These are phyloP conservation scores for Sceloporus tristichus DNA, from an alignment of 2,113 vertebrate genomes.

Conservation along the genomic window DNA sequence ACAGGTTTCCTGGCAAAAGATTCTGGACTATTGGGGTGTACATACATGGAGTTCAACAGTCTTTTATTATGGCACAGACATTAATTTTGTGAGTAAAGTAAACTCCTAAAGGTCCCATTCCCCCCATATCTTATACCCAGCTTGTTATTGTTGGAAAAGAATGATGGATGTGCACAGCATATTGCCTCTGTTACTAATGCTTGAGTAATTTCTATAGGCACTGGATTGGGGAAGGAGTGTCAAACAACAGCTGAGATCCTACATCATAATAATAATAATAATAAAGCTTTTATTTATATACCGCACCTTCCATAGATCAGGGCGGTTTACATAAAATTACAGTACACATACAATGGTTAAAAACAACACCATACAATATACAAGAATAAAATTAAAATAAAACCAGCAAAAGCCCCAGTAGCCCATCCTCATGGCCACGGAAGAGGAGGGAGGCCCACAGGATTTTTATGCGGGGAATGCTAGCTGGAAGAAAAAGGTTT, in stretches of 20 bases:
- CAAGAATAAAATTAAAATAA: too few relatives aligned
- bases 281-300: too few relatives aligned
- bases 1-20: slow-evolving; percentile 57
- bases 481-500: too few relatives aligned
- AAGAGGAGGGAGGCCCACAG: too few relatives aligned
- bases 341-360: too few relatives aligned
- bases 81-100: slow-evolving; percentile 49
- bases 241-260: not conserved
- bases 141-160: slow-evolving; percentile 24
- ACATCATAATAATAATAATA: too few relatives aligned
- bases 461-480: too few relatives aligned
- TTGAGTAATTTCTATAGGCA: not conserved
- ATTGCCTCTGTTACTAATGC: slow-evolving; percentile 29
- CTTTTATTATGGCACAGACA: slow-evolving; percentile 56
- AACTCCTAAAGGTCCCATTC: slow-evolving; percentile 45
- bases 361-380: too few relatives aligned
- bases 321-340: too few relatives aligned
- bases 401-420: too few relatives aligned
- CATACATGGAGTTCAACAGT: slow-evolving; percentile 58
- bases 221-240: not conserved
- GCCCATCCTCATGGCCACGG: too few relatives aligned
- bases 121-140: slow-evolving; percentile 54
- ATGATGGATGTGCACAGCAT: slow-evolving; percentile 27
- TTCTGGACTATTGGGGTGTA: slow-evolving; percentile 50
- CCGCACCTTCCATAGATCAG: too few relatives aligned